phyloP scores from a whole-genome alignment of 2,888 invertebrate species.

The Nysson spinosus region DNA sequence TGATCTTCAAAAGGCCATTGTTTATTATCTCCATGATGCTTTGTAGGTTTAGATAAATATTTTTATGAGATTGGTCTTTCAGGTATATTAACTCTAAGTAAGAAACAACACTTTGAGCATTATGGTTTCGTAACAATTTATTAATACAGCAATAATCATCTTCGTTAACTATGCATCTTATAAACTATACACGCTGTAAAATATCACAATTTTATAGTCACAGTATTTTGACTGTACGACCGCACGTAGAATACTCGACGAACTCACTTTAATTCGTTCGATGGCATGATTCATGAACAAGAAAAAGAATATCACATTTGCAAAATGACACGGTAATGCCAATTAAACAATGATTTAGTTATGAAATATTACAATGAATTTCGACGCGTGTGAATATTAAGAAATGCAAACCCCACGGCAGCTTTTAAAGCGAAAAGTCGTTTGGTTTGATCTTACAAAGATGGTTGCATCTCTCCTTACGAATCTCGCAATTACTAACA shows the following conservation, averaged over 20 bases:
- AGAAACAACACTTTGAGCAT: neutral
- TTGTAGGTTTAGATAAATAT: no score
- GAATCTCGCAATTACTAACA: no score
- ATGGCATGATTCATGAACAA: neutral
- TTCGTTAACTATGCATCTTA: slow-evolving; percentile 12
- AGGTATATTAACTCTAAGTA: neutral
- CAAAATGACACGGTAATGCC: neutral
- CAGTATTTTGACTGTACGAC: slow-evolving; percentile 9
- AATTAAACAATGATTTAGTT: neutral
- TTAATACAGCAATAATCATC: slow-evolving; percentile 11
- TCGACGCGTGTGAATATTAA: no score
- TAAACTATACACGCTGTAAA: slow-evolving; percentile 16
- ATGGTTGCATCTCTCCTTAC: no score
- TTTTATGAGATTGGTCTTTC: no score
- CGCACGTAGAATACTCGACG: slow-evolving; percentile 12
- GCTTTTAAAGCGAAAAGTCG: no score
- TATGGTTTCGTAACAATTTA: slow-evolving; percentile 7
- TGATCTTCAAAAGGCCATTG: no score
- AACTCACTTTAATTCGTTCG: neutral
- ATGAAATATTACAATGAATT: no score
- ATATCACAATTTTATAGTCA: slow-evolving; percentile 36
- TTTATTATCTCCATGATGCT: no score
- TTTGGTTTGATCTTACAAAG: no score
- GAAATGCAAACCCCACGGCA: no score
- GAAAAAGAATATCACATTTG: slow-evolving; percentile 4